Base-by-base conservation (phyloP, 1,140 invertebrate genomes). In the Drepana arcuata region DNA sequence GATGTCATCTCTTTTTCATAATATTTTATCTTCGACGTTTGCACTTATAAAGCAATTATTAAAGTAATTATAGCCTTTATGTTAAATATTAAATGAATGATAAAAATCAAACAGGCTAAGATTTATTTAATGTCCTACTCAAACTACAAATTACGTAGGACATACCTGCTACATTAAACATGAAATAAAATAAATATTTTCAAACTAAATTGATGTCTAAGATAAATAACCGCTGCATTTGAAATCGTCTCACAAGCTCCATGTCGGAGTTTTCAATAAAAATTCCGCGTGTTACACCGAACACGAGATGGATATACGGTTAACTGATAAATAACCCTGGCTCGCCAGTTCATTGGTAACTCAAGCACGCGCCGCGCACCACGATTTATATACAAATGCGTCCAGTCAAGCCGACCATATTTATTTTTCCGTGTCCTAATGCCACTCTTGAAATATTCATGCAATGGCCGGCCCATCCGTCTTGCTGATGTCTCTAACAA, bases 381-480 rank as follows among this genome's bases (percentile, higher is more conserved):
- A 60, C 65, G 71, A 79, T 75, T 79, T 79, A 79, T 75, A 74
- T 65, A 75, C 67, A 73, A 72, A 75, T 72, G 63, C 71, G 71
- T 64, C 64, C 69, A n/a, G 54, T 56, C 52, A 63, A 75, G 63
- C n/a, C 57, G 41, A 49, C 58, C 60, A 63, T 77, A 74, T 79
- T 74, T 75, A 77, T 79, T 77, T 79, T 75, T 72, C 65, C 67
- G 50, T 52, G 52, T 55, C 66, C 69, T 74, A 79, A 79, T 79
- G 66, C 70, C 50, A 52, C 64, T 72, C 44, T 53, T 79, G 72
- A 79, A 77, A 79, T 79, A 79, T 79, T 79, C 72, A 79, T 77
- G 59, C 37, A 52, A 54, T 69, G 60, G 57, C 64, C 70, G 59
- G 45, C 48, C 61, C 58, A 79, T 73, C 64, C 57, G 59, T 75